Conservation (phyloP, 2,888 invertebrate species). For the Drosophila borealis region DNA sequence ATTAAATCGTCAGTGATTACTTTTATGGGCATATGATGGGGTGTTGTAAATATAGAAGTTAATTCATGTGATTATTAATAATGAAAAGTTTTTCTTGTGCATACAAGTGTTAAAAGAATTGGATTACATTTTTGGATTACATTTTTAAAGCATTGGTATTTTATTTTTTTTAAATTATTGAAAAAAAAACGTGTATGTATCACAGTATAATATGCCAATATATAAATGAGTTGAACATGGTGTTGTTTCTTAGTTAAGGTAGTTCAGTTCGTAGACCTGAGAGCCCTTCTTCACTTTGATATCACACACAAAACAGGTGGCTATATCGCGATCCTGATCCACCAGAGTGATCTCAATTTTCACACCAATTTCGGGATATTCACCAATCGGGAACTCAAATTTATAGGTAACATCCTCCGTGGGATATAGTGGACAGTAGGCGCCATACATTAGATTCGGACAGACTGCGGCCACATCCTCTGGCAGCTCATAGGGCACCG, state of each 20-base stretch:
- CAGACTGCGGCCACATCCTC: slow-evolving; percentile 81
- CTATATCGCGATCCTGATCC: slow-evolving; percentile 72
- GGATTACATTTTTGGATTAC: too few species aligned
- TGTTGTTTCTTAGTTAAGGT: slow-evolving; percentile 32
- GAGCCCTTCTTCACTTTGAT: slow-evolving; percentile 81
- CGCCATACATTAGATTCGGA: slow-evolving; percentile 75
- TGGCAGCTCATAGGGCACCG: slow-evolving; percentile 83
- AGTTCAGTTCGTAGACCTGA: slow-evolving; percentile 55
- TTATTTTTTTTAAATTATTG: slow-evolving; percentile 2
- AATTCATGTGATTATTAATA: background rate
- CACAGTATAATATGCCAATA: slow-evolving; percentile 53
- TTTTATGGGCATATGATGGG: slow-evolving; percentile 25
- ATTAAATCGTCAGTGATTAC: slow-evolving; percentile 41
- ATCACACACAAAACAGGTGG: slow-evolving; percentile 80
- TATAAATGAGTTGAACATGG: background rate
- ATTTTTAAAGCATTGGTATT: background rate
- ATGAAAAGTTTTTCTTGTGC: background rate
- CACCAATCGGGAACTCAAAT: slow-evolving; percentile 80
- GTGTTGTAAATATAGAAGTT: slow-evolving; percentile 7
- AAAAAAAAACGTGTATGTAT: slow-evolving; percentile 31
- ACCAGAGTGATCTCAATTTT: slow-evolving; percentile 81
- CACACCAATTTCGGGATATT: slow-evolving; percentile 82
- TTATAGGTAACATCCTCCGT: slow-evolving; percentile 83
- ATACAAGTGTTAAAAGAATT: too few species aligned
- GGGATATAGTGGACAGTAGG: slow-evolving; percentile 82